phyloP scores from a whole-genome alignment of 2,888 invertebrate species.

The Conus canariensis region DNA sequence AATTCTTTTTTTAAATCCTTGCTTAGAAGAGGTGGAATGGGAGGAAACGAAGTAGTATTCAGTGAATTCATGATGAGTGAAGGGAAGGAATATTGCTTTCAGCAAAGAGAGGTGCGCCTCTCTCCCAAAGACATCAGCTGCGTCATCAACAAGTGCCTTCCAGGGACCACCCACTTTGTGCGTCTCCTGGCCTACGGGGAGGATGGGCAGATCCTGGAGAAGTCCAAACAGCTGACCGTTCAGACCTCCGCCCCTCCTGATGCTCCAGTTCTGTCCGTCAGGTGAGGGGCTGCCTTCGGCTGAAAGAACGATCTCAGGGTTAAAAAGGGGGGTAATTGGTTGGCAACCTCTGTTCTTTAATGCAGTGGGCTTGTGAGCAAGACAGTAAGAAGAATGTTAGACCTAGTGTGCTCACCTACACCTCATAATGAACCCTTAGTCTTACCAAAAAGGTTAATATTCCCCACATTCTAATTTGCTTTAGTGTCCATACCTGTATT shows the following conservation, averaged over 20 bases:
- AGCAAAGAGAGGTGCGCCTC: conserved; percentile 76
- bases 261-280: conserved; percentile 73
- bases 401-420: too few species aligned
- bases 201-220: conserved; percentile 72
- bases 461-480: too few species aligned
- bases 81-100: not conserved
- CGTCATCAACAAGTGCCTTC: conserved; percentile 77
- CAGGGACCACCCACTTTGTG: conserved; percentile 77
- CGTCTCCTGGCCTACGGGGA: conserved; percentile 69
- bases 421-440: too few species aligned
- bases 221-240: conserved; percentile 75
- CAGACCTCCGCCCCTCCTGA: conserved; percentile 78
- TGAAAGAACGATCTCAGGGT: not conserved
- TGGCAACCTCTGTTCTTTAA: too few species aligned
- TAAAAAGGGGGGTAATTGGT: not conserved
- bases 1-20: too few species aligned
- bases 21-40: too few species aligned
- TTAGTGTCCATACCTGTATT: too few species aligned
- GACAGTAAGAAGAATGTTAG: too few species aligned
- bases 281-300: conserved; percentile 58
- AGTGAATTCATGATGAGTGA: too few species aligned
- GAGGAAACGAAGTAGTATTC: too few species aligned
- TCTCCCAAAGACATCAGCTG: conserved; percentile 74
- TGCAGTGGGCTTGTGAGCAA: too few species aligned
- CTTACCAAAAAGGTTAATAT: too few species aligned